Base-by-base conservation (phyloP, 1,140 invertebrate species). In the Mercenaria mercenaria region DNA sequence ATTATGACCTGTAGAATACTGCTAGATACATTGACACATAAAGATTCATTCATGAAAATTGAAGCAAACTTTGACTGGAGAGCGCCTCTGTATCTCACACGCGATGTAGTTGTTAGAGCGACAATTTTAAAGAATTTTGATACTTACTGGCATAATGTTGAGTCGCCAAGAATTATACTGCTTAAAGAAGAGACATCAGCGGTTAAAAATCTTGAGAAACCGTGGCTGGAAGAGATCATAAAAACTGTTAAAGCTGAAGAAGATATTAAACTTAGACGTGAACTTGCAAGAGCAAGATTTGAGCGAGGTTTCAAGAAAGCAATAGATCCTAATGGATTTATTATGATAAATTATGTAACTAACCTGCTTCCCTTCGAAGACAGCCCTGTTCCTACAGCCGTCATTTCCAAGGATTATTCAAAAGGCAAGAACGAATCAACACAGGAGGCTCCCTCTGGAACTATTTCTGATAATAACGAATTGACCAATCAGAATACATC, bases 311-410 rank as follows among this genome's bases (percentile, higher is more conserved):
- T 87, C 39, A 77, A 59, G 39, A 43, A 79, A 43, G 52, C 43
- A 32, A 41, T 79, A n/a, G 69, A 76, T 61, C 76, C 74, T 6
- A 52, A 79, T 32, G 85, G 85, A 8, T 59, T 77, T 79, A 43
- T 87, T 43, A 79, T 87, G 85, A 32, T 79, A 6, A 59, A 76
- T 59, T 87, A 79, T 52, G 52, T 87, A 39, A 79, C 72, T 10
- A 69, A 87, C 41, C 39, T 87, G 34, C 50, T 87, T 2, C 85
- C 85, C 32, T 87, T 61, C 32, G 69, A 87, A 64, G 85, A 77
- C 34, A 87, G 74, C 20, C 61, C 39, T 15, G 80, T 82, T 26
- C 76, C 76, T 50, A 34, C 4, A 29, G n/a, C 8, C 1, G n/a
- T 64, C 11, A 29, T 29, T 64, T 64, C 59, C 15, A 29, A 64